Conservation (phyloP, 1,140 invertebrate genomes). For the Tetraneura akinire region DNA sequence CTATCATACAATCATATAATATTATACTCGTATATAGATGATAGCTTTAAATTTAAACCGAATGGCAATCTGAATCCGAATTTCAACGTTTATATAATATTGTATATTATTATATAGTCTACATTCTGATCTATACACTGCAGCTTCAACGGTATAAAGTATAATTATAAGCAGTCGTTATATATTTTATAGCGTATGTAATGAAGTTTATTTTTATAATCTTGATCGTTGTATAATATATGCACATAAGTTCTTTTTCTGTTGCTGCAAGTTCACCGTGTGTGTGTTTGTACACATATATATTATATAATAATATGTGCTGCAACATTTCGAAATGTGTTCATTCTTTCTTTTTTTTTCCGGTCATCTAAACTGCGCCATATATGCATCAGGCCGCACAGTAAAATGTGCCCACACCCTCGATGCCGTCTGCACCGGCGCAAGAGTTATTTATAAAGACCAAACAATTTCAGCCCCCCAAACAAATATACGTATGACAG, state of each 20-base stretch:
- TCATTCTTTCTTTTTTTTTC: neutral
- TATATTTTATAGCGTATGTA: neutral
- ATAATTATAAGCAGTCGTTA: neutral
- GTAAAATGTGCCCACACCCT: constrained; percentile 30
- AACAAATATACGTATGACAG: constrained; percentile 30
- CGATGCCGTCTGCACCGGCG: neutral
- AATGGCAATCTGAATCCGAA: no score
- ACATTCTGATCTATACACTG: no score
- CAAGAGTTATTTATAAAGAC: constrained; percentile 31
- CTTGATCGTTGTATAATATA: neutral
- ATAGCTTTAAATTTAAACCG: no score
- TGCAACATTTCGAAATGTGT: neutral
- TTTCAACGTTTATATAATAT: no score
- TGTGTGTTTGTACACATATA: no score
- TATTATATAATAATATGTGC: no score
- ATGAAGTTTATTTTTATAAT: constrained; percentile 13
- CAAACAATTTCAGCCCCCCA: constrained; percentile 45
- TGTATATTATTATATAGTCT: no score
- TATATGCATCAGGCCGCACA: neutral
- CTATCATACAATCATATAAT: no score
- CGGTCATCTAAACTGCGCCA: neutral
- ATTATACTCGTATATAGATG: no score
- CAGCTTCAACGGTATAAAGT: no score
- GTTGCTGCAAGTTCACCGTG: neutral
- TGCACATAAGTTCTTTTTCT: neutral